A percentile compares a stretch with the other conserved stretches of the same genome.
phyloP scores from a whole-genome alignment of 2,888 invertebrate genomes.

The Zaprionus bogoriensis region DNA sequence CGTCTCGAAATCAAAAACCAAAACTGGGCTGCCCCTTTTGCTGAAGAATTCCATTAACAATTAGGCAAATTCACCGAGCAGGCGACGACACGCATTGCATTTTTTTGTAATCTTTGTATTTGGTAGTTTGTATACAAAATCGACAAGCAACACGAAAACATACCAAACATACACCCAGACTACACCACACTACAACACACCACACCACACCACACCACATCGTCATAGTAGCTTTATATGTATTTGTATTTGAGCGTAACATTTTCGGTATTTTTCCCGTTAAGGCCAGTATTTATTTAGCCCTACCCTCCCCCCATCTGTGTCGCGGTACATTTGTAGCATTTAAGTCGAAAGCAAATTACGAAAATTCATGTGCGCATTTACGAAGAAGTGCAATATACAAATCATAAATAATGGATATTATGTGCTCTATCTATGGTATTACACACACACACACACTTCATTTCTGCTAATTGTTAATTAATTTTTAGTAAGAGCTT shows the following conservation, averaged over 20 bases:
- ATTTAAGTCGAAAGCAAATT: conserved; percentile 41
- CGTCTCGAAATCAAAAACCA: conserved; percentile 83
- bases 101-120: conserved; percentile 72
- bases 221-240: conserved; percentile 45
- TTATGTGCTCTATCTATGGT: conserved; percentile 37
- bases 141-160: neutral
- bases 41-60: conserved; percentile 83
- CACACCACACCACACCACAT: conserved; percentile 9
- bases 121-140: conserved; percentile 64
- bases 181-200: neutral
- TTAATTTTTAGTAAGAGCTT: conserved; percentile 72
- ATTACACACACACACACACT: neutral
- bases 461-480: conserved; percentile 61
- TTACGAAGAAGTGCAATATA: conserved; percentile 52
- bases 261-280: conserved; percentile 33
- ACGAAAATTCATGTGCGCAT: conserved; percentile 35
- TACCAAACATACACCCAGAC: neutral
- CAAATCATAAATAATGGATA: conserved; percentile 45
- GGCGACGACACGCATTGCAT: conserved; percentile 41
- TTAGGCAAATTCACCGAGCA: conserved; percentile 53
- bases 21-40: conserved; percentile 83
- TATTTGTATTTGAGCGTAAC: conserved; percentile 32
- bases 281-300: conserved; percentile 45
- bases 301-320: too few relatives aligned
- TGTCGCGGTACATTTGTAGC: conserved; percentile 47